Base-by-base conservation (phyloP, 2,797 vertebrate genomes). In the Limnodromus scolopaceus region DNA sequence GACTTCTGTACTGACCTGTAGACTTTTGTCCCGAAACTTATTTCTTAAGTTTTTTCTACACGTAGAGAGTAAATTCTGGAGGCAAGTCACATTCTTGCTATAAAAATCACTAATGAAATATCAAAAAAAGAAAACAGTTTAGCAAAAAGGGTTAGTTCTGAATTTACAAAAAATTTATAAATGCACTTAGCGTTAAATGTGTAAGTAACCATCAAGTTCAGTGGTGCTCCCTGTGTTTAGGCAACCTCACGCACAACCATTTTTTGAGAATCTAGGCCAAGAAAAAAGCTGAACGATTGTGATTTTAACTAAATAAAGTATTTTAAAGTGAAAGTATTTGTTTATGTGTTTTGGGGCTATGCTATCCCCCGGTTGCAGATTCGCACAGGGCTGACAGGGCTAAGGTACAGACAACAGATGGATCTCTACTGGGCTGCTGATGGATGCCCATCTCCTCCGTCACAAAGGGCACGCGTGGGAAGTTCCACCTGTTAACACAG, bases 401-500 rank as follows among this genome's bases (percentile, higher is more conserved):
- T 57, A 32, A 17, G 23, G 23, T 53, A 51, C 41, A 79, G 48
- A 46, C 24, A 88, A 45, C 91, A 92, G 65, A 83, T 75, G 77
- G 68, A 84, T 78, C 28, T 66, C 43, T 46, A 5, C 30, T 5
- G 24, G 55, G 16, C 38, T 89, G 79, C 30, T 91, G 74, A 87
- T 0, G 0, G 10, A 7, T 78, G 28, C n/a, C 32, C 10, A 4
- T 48, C 46, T 83, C 49, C 71, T 53, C 58, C 34, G 65, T 48
- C 53, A 48, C 36, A 64, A 61, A 83, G 55, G 68, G 55, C 16
- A 41, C 0, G 6, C 0, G 82, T 87, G 82, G 82, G 79, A 87
- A 93, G 92, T 38, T 34, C 68, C 86, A 81, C 82, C 64, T 93
- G 84, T 49, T 82, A 96, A 71, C 79, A 94, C 10, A 97, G 95